Base-by-base conservation (phyloP, 1,140 invertebrate species). In the Neelides sp. region DNA sequence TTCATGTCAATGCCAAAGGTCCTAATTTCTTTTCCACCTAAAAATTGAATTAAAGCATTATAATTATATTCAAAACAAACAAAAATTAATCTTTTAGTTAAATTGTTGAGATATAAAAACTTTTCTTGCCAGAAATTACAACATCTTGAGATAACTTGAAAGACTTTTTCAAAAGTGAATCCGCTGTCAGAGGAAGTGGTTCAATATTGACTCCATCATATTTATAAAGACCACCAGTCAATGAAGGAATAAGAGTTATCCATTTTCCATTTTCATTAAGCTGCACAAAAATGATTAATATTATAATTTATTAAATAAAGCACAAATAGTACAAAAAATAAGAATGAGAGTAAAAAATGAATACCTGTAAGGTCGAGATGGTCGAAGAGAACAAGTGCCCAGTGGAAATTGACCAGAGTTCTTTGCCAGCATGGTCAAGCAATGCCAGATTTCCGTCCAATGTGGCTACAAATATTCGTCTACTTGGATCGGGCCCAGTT, bases 151-250 rank as follows among this genome's bases (percentile, higher is more conserved):
- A 82, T 59, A 90, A 82, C 63, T 80, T 79, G 66, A 83, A 83
- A 1, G 88, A 87, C 30, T 69, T 70, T 50, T 79, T 78, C 1
- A 97, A 73, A 12, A 97, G 72, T 54, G 80, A 77, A 46, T 93
- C 88, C 0, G 85, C 80, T 41, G 80, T 80, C 50, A 95, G 76
- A 17, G 88, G 87, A 44, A 95, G 70, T 1, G 82, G 77, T 69
- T 94, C 84, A 45, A 96, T 77, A 61, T 76, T 81, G 42, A 86
- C 78, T 1, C 87, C 89, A 72, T 93, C 85, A 67, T 91, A 86
- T 65, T 83, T 85, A 68, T 91, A 97, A 5, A 97, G 71, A 15
- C 79, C 78, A 8, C 92, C 92, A 66, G 79, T 83, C 7, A 97
- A 68, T 0, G 91, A 92, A 27, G 91, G 92, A 63, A 97, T 89